Base-by-base conservation (phyloP, 2,888 invertebrate species). In the Cephus pulcher region DNA sequence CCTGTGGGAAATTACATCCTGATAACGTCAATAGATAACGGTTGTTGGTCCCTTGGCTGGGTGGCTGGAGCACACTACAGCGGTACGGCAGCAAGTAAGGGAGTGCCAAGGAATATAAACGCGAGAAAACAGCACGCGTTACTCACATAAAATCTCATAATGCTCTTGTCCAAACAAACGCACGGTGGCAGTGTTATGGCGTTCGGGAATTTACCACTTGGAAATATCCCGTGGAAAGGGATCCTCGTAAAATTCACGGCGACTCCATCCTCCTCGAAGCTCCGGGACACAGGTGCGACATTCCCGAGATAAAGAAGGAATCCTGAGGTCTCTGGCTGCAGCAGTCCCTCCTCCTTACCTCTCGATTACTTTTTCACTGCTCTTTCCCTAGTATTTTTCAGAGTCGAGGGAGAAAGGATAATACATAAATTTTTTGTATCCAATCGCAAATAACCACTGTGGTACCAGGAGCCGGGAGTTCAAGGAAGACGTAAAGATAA, bases 71-170 rank as follows among this genome's bases (percentile, higher is more conserved):
- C 15, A 6, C 12, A 15, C 40, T 6, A 40, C 2, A 40, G 40
- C 15, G 40, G 1, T 6, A 6, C 15, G 2, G 15, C 40, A 40
- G 15, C 40, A 6, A 40, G 15, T 6, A 15, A 40, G 70, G 70
- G 70, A 33, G 70, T 32, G 70, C 33, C 32, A 33, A 30, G 70
- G 33, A 70, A 33, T 33, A 33, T 70, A 70, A 70, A 70, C 70
- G n/a, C 33, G 32, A 30, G 70, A 30, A 70, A 70, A 70, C 70
- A 70, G 70, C 82, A 81, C 83, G 82, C 84, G 83, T 80, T 82
- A 83, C 84, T 85, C 85, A 84, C 86, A 89, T 89, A 88, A 90
- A 89, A 87, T 88, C 88, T 88, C 89, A 88, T 89, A 89, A 89
- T 87, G 87, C 84, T 81, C 86, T 86, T 87, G 88, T 89, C 84